Base-by-base conservation (phyloP, 2,797 vertebrate species). In the Dallia pectoralis region DNA sequence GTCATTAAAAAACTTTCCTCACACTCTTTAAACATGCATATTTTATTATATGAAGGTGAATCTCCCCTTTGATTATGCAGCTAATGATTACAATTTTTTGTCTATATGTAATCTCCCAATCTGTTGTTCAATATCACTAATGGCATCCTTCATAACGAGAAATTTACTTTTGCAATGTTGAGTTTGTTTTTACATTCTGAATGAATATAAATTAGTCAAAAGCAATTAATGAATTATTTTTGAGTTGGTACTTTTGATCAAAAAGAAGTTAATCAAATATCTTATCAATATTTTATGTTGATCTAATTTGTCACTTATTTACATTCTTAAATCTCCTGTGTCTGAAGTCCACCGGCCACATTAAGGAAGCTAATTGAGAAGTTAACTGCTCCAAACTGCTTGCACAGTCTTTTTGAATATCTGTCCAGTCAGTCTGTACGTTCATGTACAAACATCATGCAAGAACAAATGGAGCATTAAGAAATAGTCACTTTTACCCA, bases 201-300 rank as follows among this genome's bases (percentile, higher is more conserved):
- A 87, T 86, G 85, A 85, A 67, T 86, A 90, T 92, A 79, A 91
- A 93, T 92, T 87, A 91, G 87, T 90, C 88, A 91, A 89, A 90
- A 85, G 74, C 6, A 77, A 92, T 92, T 89, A 89, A 92, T 92
- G 74, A 51, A 91, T 92, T 91, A 91, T 65, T 78, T 91, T 91
- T 93, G 85, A 90, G 88, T 87, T 71, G 51, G 69, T 70, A 79
- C 72, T 84, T 89, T 88, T 90, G 81, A 91, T 89, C 79, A 36
- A 74, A 76, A 82, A 81, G 79, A 85, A 85, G 85, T 76, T 73
- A 88, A 53, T 19, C 7, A 53, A 53, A 53, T 53, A 8, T 2
- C n/a, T 53, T 53, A 7, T 68, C 44, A 68, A 48, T 47, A 68
- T 48, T 68, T 70, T 18, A 56, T 70, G 48, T 49, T 27, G 48